These are phyloP conservation scores for Operophtera brumata DNA, from an alignment of 2,888 invertebrate genomes.

Conservation along the genomic window DNA sequence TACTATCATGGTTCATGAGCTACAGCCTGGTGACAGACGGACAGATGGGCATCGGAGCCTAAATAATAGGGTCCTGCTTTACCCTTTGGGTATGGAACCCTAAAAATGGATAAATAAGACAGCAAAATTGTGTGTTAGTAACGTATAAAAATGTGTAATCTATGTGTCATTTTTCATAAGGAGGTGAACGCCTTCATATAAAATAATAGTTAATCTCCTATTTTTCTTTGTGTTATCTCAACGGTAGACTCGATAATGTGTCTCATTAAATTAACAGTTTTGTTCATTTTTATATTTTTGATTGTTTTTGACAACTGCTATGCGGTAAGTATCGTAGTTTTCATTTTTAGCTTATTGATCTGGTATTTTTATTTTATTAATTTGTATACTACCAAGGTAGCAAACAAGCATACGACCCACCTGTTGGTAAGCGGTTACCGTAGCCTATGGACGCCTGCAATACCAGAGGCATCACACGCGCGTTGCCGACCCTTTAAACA, in stretches of 20 bases:
- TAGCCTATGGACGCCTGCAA: too few species aligned
- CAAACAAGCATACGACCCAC: too few species aligned
- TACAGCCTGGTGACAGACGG: too few species aligned
- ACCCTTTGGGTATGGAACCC: too few species aligned
- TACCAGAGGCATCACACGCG: too few species aligned
- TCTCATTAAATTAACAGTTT: constrained; percentile 28
- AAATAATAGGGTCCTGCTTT: too few species aligned
- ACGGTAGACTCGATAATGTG: constrained; percentile 37
- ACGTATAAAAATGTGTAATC: constrained; percentile 42
- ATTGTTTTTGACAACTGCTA: constrained; percentile 33
- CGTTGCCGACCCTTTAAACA: too few species aligned
- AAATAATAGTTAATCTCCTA: constrained; percentile 30
- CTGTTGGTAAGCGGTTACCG: too few species aligned
- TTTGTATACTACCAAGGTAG: too few species aligned
- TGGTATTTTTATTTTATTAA: too few species aligned
- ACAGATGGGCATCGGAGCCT: too few species aligned
- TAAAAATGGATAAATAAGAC: constrained; percentile 2
- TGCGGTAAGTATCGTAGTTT: constrained; percentile 47
- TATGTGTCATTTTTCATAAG: constrained; percentile 45
- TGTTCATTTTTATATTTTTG: constrained; percentile 26
- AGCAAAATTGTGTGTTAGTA: constrained; percentile 40
- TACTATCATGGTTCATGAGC: too few species aligned
- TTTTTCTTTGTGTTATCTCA: constrained; percentile 30
- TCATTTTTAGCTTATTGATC: not conserved
- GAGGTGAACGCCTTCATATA: constrained; percentile 42